Evolutionary conservation across 2,113 vertebrate genomes (phyloP).

Genomic region (Hypomesus transpacificus): DNA sequence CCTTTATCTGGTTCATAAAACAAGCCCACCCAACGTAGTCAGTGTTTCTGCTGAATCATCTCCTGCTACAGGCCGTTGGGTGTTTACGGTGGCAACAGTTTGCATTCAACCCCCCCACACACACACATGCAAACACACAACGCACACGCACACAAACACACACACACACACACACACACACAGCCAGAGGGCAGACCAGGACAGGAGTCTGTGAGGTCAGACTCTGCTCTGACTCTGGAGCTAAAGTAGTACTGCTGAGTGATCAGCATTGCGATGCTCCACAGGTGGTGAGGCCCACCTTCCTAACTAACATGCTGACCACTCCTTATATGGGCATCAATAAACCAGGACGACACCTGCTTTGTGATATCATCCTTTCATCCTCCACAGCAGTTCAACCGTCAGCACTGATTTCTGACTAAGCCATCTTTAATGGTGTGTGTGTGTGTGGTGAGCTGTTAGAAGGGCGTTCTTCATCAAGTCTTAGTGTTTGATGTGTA

Average conservation of each 20-base stretch:
- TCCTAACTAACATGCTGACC: not conserved
- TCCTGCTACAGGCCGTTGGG: not conserved
- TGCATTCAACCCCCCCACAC: not conserved
- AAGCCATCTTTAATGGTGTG: not conserved
- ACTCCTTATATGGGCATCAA: not conserved
- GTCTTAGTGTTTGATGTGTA: too few species aligned
- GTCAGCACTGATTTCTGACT: not conserved
- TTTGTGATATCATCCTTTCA: conserved; percentile 4
- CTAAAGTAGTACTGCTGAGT: not conserved
- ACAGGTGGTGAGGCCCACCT: not conserved
- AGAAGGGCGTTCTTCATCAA: too few species aligned
- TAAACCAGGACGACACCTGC: not conserved
- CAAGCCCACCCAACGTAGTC: not conserved
- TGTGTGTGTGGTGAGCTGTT: too few species aligned
- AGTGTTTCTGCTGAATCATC: not conserved
- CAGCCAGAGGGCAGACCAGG: not conserved
- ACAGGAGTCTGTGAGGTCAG: not conserved
- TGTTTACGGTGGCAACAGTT: not conserved
- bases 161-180: not conserved
- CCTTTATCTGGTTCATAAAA: conserved; percentile 1
- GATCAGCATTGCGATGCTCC: not conserved
- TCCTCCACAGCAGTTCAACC: not conserved
- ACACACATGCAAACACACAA: not conserved
- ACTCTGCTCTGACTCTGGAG: not conserved
- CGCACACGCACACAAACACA: not conserved